Evolutionary conservation across 2,113 vertebrate species (phyloP).

Genomic region (Pomatostomus ruficeps): DNA sequence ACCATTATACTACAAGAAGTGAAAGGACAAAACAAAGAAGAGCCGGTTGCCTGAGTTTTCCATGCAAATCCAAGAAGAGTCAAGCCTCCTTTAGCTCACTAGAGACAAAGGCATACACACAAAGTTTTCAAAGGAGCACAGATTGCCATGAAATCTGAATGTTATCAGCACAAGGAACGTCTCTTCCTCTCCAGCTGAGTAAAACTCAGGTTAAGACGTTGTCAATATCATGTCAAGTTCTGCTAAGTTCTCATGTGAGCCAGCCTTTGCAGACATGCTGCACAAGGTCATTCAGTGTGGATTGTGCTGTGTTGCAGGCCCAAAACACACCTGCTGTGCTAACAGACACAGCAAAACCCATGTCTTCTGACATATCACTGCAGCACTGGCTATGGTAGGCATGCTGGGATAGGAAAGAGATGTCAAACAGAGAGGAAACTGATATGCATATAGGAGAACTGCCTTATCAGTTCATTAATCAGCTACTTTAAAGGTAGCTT

Average conservation of each 20-base stretch:
- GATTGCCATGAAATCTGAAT: not conserved
- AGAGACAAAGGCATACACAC: not conserved
- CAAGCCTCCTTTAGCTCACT: not conserved
- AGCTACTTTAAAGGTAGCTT: not conserved
- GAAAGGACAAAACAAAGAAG: not conserved
- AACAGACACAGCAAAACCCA: not conserved
- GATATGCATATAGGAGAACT: not conserved
- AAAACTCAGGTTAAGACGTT: not conserved
- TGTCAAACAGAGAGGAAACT: not conserved
- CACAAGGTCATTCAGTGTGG: fast-evolving
- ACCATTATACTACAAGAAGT: not conserved
- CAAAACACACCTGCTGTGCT: not conserved
- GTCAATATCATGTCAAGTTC: not conserved
- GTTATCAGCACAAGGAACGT: not conserved
- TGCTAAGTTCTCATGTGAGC: not conserved
- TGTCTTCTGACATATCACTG: not conserved
- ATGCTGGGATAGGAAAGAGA: not conserved
- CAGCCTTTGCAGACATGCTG: not conserved
- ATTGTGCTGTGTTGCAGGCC: not conserved
- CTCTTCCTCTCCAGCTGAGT: not conserved
- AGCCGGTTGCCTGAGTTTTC: not conserved
- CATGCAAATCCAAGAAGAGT: not conserved
- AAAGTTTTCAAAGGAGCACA: not conserved
- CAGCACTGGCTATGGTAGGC: not conserved
- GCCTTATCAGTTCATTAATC: too few relatives aligned